Percentiles rank a stretch among this genome's conserved stretches.
Conservation (phyloP, 2,888 invertebrate species). For the Cataglyphis livida region DNA sequence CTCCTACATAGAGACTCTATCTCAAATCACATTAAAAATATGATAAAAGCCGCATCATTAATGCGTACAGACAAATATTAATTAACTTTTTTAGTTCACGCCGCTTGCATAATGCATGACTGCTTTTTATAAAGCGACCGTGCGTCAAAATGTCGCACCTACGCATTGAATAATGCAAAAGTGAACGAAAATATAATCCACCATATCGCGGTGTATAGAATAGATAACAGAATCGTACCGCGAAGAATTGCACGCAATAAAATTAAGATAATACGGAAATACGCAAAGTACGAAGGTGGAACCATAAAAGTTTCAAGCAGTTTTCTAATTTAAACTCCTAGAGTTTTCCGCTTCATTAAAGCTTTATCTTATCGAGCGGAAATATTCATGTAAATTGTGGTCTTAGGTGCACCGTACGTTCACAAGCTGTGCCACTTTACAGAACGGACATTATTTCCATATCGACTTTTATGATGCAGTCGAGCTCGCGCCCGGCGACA, state of each 20-base stretch:
- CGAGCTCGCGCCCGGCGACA: slow-evolving; percentile 5
- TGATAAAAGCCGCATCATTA: slow-evolving; percentile 20
- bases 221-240: slow-evolving; percentile 57
- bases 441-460: slow-evolving; percentile 48
- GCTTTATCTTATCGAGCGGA: slow-evolving; percentile 51
- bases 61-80: slow-evolving; percentile 38
- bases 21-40: neutral
- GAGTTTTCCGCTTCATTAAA: slow-evolving; percentile 65
- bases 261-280: slow-evolving; percentile 61
- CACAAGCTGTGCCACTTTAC: slow-evolving; percentile 36
- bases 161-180: slow-evolving; percentile 52
- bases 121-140: slow-evolving; percentile 32
- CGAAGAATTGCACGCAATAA: slow-evolving; percentile 59
- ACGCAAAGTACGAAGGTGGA: slow-evolving; percentile 47
- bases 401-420: slow-evolving; percentile 43
- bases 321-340: slow-evolving; percentile 70
- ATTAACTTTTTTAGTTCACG: slow-evolving; percentile 41
- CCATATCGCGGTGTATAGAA: slow-evolving; percentile 42
- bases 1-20: neutral
- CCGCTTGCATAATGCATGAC: slow-evolving; percentile 39
- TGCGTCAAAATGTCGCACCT: neutral
- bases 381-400: slow-evolving; percentile 67
- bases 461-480: slow-evolving; percentile 41
- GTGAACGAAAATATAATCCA: slow-evolving; percentile 60
- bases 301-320: slow-evolving; percentile 67